These are phyloP conservation scores for Apis cerana DNA, from an alignment of 1,140 invertebrate species.

Conservation along the genomic window DNA sequence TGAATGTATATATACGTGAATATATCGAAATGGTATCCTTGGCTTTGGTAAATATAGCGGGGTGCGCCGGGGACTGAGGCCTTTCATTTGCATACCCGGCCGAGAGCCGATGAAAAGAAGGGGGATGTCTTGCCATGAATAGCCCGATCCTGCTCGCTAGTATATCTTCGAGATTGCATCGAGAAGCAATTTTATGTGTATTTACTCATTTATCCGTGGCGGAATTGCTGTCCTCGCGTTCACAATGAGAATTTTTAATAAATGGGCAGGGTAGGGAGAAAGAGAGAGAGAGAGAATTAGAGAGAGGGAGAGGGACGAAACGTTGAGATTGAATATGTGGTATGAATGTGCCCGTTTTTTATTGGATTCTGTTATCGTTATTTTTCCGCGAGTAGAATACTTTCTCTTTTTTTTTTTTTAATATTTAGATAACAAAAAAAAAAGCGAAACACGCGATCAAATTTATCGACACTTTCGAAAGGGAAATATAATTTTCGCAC, in stretches of 20 bases:
- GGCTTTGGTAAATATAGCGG: neutral
- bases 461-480: neutral
- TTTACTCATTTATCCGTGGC: neutral
- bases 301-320: too few relatives aligned
- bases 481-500: neutral
- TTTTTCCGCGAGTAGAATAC: too few relatives aligned
- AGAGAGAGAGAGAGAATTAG: too few relatives aligned
- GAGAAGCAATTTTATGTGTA: neutral
- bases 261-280: neutral
- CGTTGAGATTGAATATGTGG: too few relatives aligned
- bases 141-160: neutral
- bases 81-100: neutral
- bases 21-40: neutral
- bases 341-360: too few relatives aligned
- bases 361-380: too few relatives aligned
- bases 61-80: neutral
- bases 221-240: neutral
- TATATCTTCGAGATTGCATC: neutral
- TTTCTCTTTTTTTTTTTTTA: too few relatives aligned
- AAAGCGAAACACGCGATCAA: too few relatives aligned
- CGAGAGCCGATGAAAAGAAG: neutral
- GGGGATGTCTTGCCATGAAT: neutral
- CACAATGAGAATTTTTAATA: neutral
- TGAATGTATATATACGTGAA: constrained; percentile 23
- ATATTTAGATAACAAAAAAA: too few relatives aligned